Percentiles rank a stretch among this genome's conserved stretches.
Conservation (phyloP, 1,140 invertebrate genomes). For the Choristoneura fumiferana region DNA sequence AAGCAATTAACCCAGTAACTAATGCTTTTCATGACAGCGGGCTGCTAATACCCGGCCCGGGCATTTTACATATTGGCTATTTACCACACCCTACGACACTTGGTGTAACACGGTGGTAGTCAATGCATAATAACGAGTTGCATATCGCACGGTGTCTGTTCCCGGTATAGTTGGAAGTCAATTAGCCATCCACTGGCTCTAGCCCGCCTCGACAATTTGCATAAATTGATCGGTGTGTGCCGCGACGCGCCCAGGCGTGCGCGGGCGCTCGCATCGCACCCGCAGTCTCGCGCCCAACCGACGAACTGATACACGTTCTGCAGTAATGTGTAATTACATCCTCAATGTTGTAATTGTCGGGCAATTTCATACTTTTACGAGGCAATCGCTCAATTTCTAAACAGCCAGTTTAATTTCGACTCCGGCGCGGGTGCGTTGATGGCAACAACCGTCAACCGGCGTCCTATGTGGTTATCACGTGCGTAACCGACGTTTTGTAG, state of each 20-base stretch:
- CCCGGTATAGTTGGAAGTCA: conserved; percentile 47
- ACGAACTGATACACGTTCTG: conserved; percentile 67
- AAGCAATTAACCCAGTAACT: no score
- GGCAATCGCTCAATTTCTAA: conserved; percentile 40
- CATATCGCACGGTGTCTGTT: conserved; percentile 20
- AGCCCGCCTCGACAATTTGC: conserved; percentile 64
- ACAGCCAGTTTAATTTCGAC: conserved; percentile 31
- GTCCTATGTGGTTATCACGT: conserved; percentile 42
- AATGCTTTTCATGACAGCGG: no score
- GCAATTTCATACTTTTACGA: conserved; percentile 45
- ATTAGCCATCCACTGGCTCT: conserved; percentile 36
- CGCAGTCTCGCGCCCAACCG: conserved; percentile 67
- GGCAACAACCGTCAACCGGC: conserved; percentile 2
- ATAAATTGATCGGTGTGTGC: conserved; percentile 63
- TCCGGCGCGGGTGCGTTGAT: conserved; percentile 22
- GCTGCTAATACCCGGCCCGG: no score
- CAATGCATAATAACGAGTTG: background rate
- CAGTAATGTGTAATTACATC: conserved; percentile 66
- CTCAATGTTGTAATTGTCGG: conserved; percentile 45
- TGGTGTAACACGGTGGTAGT: no score
- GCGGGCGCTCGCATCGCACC: conserved; percentile 33
- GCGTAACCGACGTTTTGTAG: conserved; percentile 41
- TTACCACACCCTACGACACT: no score
- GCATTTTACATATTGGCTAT: no score
- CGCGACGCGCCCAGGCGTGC: conserved; percentile 43